phyloP scores from a whole-genome alignment of 2,797 vertebrate genomes.

The Oryzias dopingdopingensis region DNA sequence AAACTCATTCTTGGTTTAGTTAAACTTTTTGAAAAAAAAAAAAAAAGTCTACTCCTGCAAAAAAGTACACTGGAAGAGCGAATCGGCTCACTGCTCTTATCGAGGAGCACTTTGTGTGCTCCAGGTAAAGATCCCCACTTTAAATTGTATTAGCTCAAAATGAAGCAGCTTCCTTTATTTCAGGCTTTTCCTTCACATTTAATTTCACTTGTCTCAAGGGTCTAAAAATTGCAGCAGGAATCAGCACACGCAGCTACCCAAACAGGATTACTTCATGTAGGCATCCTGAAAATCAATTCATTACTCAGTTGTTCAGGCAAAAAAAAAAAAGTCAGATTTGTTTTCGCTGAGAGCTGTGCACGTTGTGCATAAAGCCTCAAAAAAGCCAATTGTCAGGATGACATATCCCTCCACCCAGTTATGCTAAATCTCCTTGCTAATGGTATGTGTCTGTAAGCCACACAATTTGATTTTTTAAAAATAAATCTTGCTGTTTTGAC shows the following conservation, averaged over 20 bases:
- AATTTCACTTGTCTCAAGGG: slow-evolving; percentile 30
- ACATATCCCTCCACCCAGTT: slow-evolving; percentile 8
- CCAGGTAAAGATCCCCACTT: slow-evolving; percentile 42
- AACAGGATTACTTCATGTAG: slow-evolving; percentile 59
- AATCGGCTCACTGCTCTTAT: slow-evolving; percentile 9
- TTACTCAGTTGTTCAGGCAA: slow-evolving; percentile 37
- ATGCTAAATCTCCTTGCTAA: slow-evolving; percentile 3
- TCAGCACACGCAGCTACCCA: slow-evolving; percentile 46
- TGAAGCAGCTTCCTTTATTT: slow-evolving; percentile 16
- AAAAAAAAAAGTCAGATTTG: slow-evolving; percentile 46
- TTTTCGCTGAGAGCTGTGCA: slow-evolving; percentile 35
- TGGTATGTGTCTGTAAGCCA: slow-evolving; percentile 7
- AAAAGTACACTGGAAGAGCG: background rate
- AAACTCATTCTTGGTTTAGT: slow-evolving; percentile 16
- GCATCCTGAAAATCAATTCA: slow-evolving; percentile 56
- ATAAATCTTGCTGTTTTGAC: background rate
- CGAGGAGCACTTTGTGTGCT: slow-evolving; percentile 31
- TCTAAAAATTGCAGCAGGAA: slow-evolving; percentile 40
- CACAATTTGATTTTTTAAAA: background rate
- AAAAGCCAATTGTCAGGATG: slow-evolving; percentile 11
- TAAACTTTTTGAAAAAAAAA: slow-evolving; percentile 17
- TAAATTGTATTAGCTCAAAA: slow-evolving; percentile 32
- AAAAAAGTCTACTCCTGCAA: slow-evolving; percentile 9
- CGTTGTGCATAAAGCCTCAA: slow-evolving; percentile 13
- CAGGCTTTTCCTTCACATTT: slow-evolving; percentile 27